Percentiles rank a stretch among this genome's conserved stretches.
Evolutionary conservation across 2,888 invertebrate genomes (phyloP).

Genomic region (Pachymerium ferrugineum): DNA sequence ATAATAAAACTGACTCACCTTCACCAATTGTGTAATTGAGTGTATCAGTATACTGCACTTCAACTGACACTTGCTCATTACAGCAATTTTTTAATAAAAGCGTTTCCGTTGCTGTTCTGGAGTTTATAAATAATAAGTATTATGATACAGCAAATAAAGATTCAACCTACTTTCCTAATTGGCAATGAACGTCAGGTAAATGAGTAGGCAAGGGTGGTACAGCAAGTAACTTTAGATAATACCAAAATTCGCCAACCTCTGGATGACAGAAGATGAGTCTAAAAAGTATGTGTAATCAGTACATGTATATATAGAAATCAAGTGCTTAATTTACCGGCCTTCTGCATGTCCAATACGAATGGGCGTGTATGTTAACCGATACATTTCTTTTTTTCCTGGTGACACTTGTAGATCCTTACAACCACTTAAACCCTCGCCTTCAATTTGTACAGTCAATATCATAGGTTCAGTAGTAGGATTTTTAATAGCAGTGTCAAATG

Average conservation of each 20-base stretch:
- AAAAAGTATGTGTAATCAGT: neutral
- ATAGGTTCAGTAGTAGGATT: slow-evolving; percentile 2
- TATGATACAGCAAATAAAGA: neutral
- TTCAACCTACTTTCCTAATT: slow-evolving; percentile 8
- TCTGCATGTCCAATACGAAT: neutral
- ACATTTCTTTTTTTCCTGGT: neutral
- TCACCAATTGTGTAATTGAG: neutral
- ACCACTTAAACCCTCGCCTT: slow-evolving; percentile 12
- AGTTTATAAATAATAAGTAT: neutral
- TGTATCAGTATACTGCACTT: neutral
- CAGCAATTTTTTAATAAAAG: slow-evolving; percentile 20
- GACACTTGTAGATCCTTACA: neutral
- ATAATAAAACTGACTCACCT: neutral
- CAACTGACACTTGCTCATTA: neutral
- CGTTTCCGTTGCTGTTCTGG: neutral
- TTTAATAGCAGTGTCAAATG: neutral
- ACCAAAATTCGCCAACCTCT: slow-evolving; percentile 30
- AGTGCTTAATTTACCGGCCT: slow-evolving; percentile 8
- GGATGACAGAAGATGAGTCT: slow-evolving; percentile 21
- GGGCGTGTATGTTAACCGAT: neutral
- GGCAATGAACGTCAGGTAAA: neutral
- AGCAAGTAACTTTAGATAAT: neutral
- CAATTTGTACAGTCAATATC: neutral
- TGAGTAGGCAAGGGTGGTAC: slow-evolving; percentile 9
- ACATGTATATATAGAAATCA: neutral